Evolutionary conservation across 2,797 vertebrate species (phyloP), one percentile per base, ranked within the genome.

Genomic region (Pseudochaenichthys georgianus): DNA sequence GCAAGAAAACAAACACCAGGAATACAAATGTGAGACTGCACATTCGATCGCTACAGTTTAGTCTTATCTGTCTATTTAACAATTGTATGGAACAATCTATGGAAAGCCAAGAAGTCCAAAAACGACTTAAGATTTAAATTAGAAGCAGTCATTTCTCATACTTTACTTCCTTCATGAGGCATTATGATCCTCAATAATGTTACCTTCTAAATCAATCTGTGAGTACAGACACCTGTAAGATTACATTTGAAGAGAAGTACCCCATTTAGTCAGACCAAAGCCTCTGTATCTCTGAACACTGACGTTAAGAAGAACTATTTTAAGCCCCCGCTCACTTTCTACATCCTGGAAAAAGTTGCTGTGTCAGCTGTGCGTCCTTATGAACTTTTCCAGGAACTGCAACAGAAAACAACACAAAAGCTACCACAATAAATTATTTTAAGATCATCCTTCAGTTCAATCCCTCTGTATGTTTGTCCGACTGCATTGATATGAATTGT

Each of bases 221-320:
- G 21, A 47, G 58, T 19, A 10, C 16, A 61, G 65, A 81, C 73
- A 84, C 47, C 58, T 77, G 52, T 79, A 16, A 61, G 23, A 19
- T 9, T 43, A 4, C 17, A 50, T 23, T 70, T 41, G 9, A 47
- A 74, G 71, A 28, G 70, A 60, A 74, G 50, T 3, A 50, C 23
- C 71, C 54, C 55, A 21, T 67, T 73, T 16, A 63, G 45, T 23
- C 48, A 64, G 72, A 75, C 82, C 70, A 31, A 54, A 61, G 76
- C 48, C 45, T 23, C 61, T 62, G 73, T 62, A 54, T 66, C 63
- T 78, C 46, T 51, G 65, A 31, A 62, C 9, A 4, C 67, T 31
- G 78, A 78, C 70, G 67, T 70, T 67, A 58, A 55, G 11, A 19
- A 45, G 50, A 80, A 79, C 54, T 82, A 72, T 86, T 87, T 82